Conservation (phyloP, 2,888 invertebrate genomes). For the Digitonthophagus gazella region DNA sequence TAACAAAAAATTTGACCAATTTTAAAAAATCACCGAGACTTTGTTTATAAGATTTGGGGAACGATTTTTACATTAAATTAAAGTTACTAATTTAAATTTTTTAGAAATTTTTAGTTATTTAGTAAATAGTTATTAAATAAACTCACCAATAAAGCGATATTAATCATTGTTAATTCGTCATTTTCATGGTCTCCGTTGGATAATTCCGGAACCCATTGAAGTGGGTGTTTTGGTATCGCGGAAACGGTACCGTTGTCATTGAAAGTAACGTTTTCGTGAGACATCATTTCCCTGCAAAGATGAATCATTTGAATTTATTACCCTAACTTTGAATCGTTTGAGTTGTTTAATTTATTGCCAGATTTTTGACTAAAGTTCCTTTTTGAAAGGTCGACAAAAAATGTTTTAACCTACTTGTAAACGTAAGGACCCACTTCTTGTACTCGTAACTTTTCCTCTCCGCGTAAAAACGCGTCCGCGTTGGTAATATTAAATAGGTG, state of each 20-base stretch:
- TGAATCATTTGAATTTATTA: slow-evolving; percentile 29
- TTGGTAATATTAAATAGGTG: slow-evolving; percentile 85
- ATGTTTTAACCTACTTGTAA: slow-evolving; percentile 67
- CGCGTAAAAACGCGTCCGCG: slow-evolving; percentile 71
- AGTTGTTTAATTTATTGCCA: not conserved
- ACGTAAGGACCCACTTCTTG: slow-evolving; percentile 84
- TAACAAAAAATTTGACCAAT: no score
- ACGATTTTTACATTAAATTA: no score
- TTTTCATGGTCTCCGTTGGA: slow-evolving; percentile 73
- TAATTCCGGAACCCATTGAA: slow-evolving; percentile 72
- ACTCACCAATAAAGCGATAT: slow-evolving; percentile 84
- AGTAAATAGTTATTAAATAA: no score
- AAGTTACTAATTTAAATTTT: no score
- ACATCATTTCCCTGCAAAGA: slow-evolving; percentile 64
- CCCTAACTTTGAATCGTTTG: not conserved
- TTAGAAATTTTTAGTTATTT: no score
- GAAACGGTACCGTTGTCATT: slow-evolving; percentile 75
- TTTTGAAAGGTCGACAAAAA: not conserved
- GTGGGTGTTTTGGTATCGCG: slow-evolving; percentile 68
- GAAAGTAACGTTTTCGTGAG: slow-evolving; percentile 69
- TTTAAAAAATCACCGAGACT: no score
- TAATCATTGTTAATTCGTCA: slow-evolving; percentile 72
- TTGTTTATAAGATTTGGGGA: no score
- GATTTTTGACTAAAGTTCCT: not conserved
- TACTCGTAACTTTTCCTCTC: slow-evolving; percentile 68